These are phyloP conservation scores for Tragopan temminckii DNA, from an alignment of 2,797 vertebrate species.

Conservation along the genomic window DNA sequence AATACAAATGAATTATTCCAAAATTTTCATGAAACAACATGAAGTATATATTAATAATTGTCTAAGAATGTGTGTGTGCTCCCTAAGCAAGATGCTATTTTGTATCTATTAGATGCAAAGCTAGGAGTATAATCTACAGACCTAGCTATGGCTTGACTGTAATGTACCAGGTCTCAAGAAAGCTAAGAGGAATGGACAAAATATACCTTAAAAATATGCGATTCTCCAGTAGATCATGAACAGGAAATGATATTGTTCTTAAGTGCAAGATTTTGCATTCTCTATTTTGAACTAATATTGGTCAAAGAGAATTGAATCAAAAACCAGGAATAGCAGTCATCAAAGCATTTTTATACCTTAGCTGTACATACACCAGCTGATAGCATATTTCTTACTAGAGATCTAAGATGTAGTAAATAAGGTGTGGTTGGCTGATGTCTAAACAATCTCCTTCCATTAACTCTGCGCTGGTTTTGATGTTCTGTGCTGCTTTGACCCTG, in stretches of 20 bases:
- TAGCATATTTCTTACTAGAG: neutral
- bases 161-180: neutral
- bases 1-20: neutral
- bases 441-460: neutral
- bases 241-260: neutral
- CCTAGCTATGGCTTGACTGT: neutral
- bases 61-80: neutral
- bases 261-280: neutral
- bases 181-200: neutral
- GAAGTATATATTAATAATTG: neutral
- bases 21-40: neutral
- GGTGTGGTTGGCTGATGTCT: neutral
- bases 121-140: neutral
- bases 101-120: neutral
- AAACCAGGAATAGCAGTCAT: neutral
- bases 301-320: neutral
- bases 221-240: neutral
- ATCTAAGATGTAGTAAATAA: neutral
- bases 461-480: neutral
- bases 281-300: neutral
- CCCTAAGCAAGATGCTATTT: neutral
- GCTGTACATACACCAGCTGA: neutral
- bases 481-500: neutral
- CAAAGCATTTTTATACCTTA: neutral
- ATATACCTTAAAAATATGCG: neutral